Evolutionary conservation across 2,113 vertebrate species (phyloP), one percentile per base, ranked within the genome.

Genomic region (Hippocampus comes): DNA sequence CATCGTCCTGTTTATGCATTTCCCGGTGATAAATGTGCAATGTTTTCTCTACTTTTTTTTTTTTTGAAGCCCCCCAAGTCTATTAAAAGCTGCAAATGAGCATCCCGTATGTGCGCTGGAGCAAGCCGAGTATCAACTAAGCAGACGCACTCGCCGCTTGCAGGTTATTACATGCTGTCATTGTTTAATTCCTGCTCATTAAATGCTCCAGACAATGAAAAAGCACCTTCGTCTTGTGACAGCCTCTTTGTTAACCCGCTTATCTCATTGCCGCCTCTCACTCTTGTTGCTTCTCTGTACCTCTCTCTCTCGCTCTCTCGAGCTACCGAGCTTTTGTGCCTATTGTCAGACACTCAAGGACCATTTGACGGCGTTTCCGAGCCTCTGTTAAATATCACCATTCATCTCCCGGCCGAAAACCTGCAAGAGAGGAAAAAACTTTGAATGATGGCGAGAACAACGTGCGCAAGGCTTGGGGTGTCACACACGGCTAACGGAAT

Each of bases 151-250:
- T 48, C 43, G 30, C 66, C 15, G 51, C 84, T 80, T 79, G 77
- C 77, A 89, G 91, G 83, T 91, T 91, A 91, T 91, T 89, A 90
- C 75, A 57, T 78, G 71, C 78, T 88, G 87, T 90, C 90, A 89
- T 90, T 89, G 88, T 92, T 90, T 91, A 86, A 91, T 91, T 91
- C 82, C 79, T 77, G 82, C 88, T 90, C 89, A 90, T 92, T 91
- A 91, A 91, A 89, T 56, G 78, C 84, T 78, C 66, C 82, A 86
- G 87, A 89, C 90, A 91, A 88, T 89, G 90, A 89, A 86, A 86
- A 88, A 91, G 89, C 76, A 64, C 85, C 74, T 80, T 74, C 49
- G 82, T 84, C 75, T 76, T 15, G 59, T 78, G 81, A 82, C 87
- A 86, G 80, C 77, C 76, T 87, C 82, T 88, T 89, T 89, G 87